Percentiles rank a stretch among this genome's conserved stretches.
Conservation (phyloP, 37 sponge, comb jelly and placozoan genomes). For the Haliclona indistincta region DNA sequence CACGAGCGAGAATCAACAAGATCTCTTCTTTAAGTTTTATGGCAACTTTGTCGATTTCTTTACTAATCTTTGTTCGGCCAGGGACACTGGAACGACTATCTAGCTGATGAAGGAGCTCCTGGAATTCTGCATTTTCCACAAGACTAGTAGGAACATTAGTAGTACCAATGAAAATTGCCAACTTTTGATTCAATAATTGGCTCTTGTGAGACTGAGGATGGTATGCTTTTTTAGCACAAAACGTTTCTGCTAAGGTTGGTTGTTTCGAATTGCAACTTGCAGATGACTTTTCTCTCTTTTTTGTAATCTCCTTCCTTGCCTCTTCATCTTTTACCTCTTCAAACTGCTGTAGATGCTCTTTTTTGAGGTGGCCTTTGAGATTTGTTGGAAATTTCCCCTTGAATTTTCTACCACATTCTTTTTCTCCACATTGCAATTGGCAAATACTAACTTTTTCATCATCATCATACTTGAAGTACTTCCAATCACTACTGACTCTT, state of each 20-base stretch:
- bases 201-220: too few relatives aligned
- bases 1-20: neutral
- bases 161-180: slow-evolving; percentile 1
- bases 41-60: neutral
- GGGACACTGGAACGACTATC: neutral
- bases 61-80: neutral
- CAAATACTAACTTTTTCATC: neutral
- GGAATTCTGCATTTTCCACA: slow-evolving; percentile 5
- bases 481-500: too few relatives aligned
- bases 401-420: neutral
- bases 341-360: neutral
- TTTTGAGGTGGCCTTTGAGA: neutral
- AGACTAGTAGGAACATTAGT: neutral
- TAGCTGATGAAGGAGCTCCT: slow-evolving; percentile 1
- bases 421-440: neutral
- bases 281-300: too few relatives aligned
- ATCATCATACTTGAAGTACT: neutral
- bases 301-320: neutral
- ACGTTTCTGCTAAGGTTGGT: too few relatives aligned
- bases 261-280: too few relatives aligned
- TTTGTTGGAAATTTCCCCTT: slow-evolving; percentile 8
- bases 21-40: slow-evolving; percentile 13
- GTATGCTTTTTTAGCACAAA: too few relatives aligned
- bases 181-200: neutral
- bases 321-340: neutral